Evolutionary conservation across 2,888 invertebrate genomes (phyloP).

Genomic region (Abscondita cerata): DNA sequence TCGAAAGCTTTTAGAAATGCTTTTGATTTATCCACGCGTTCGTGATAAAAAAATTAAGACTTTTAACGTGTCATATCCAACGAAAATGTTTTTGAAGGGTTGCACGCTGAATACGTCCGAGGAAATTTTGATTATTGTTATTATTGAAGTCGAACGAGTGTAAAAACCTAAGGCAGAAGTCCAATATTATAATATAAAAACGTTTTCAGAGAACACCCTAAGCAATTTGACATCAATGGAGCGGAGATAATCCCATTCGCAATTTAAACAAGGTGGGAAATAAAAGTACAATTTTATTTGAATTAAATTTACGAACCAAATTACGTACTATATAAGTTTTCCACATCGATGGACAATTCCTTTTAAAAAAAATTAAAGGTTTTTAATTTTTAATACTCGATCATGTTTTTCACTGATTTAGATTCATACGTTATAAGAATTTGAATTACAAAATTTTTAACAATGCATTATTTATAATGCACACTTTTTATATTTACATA

Average conservation of each 20-base stretch:
- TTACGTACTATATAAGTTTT: conserved; percentile 40
- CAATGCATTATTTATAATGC: conserved; percentile 14
- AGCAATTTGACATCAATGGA: conserved; percentile 55
- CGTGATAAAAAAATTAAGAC: conserved; percentile 19
- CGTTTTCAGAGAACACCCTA: conserved; percentile 39
- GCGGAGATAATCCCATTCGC: conserved; percentile 55
- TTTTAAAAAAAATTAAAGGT: conserved; percentile 27
- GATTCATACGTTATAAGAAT: conserved; percentile 24
- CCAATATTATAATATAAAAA: conserved; percentile 29
- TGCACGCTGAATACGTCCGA: not conserved
- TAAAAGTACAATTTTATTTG: conserved; percentile 40
- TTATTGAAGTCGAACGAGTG: conserved; percentile 23
- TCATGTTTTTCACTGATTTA: conserved; percentile 11
- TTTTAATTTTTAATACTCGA: conserved; percentile 26
- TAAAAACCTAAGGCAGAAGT: conserved; percentile 26
- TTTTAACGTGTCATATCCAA: conserved; percentile 17
- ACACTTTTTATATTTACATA: conserved; percentile 4
- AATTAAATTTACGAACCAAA: conserved; percentile 38
- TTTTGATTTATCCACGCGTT: not conserved
- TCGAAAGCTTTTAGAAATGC: conserved; percentile 20
- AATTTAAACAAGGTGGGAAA: conserved; percentile 49
- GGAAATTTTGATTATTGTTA: conserved; percentile 21
- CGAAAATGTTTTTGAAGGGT: not conserved
- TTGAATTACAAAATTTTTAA: conserved; percentile 24
- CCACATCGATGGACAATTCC: conserved; percentile 39